Percentiles rank a stretch among this genome's conserved stretches.
phyloP scores from a whole-genome alignment of 2,113 vertebrate species.

The Hippocampus abdominalis region DNA sequence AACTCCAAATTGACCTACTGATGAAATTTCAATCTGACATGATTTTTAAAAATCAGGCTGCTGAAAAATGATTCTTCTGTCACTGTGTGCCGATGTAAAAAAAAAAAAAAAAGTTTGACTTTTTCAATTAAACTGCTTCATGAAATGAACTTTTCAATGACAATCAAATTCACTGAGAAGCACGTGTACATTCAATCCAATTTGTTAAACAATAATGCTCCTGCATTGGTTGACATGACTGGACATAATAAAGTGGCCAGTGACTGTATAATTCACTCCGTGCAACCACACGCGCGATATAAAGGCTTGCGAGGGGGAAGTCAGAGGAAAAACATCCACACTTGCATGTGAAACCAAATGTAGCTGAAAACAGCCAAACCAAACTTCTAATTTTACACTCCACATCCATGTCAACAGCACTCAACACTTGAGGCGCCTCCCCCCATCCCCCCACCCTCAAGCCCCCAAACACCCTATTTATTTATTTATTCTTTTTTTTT shows the following conservation, averaged over 20 bases:
- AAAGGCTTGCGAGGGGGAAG: constrained; percentile 26
- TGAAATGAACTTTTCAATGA: too few relatives aligned
- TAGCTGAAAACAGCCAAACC: constrained; percentile 26
- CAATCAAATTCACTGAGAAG: not conserved
- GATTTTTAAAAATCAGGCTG: too few relatives aligned
- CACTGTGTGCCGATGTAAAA: too few relatives aligned
- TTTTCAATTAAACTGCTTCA: too few relatives aligned
- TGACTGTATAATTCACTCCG: constrained; percentile 22
- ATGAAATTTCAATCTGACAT: too few relatives aligned
- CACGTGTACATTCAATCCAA: not conserved
- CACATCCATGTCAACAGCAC: constrained; percentile 23
- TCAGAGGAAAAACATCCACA: not conserved
- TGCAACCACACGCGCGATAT: constrained; percentile 8
- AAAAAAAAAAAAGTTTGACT: too few relatives aligned
- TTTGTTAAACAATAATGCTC: not conserved
- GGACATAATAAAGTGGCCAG: constrained; percentile 32
- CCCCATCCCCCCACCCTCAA: too few relatives aligned
- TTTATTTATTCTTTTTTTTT: constrained; percentile 27
- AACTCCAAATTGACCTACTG: too few relatives aligned
- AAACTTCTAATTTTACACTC: constrained; percentile 29
- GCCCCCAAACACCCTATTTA: not conserved
- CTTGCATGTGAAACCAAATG: not conserved
- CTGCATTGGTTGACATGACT: not conserved
- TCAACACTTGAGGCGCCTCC: constrained; percentile 12
- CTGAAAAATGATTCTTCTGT: too few relatives aligned